Evolutionary conservation across 1,140 invertebrate genomes (phyloP), one percentile per base, ranked within the genome.

Genomic region (Frieseomelitta varia): DNA sequence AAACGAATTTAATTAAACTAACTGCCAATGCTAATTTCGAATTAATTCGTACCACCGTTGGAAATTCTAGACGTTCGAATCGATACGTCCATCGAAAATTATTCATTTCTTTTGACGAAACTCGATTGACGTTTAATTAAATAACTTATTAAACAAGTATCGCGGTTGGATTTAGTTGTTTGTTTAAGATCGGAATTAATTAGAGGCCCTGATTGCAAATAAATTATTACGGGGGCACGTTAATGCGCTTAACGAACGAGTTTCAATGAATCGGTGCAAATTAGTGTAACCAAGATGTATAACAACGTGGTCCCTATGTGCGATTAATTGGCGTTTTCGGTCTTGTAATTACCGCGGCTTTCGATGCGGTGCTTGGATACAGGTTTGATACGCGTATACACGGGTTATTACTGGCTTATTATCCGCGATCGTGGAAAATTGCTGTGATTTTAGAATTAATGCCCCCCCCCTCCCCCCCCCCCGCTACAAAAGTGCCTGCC

Each of bases 201-300:
- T 61, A 58, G 53, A 15, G n/a, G 15, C 14, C 21, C 39, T 21
- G n/a, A 19, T 30, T 8, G 27, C 34, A 82, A 51, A 69, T 78
- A 78, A 83, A 78, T 69, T 24, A 78, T 69, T 71, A 67, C 51
- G 24, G 19, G 30, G 6, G 11, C 21, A 39, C 30, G 53, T 77
- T 81, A 65, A 74, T 65, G 27, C 53, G 21, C 27, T 63, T 81
- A 81, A 75, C 53, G 47, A 75, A 81, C 58, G 30, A 65, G 47
- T 75, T 39, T 81, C 79, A 27, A 73, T 30, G 79, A 55, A 81
- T 65, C 47, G 71, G 51, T 75, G 79, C 56, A 51, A 30, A 81
- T 75, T 65, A 75, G 73, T 74, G 58, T 75, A 67, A 65, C 56
- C 27, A 71, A 55, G 55, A 72, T 80, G 68, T 55, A 71, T 79